A percentile compares a stretch with the other conserved stretches of the same genome.
Conservation (phyloP, 2,113 vertebrate genomes). For the Melanotaenia duboulayi region DNA sequence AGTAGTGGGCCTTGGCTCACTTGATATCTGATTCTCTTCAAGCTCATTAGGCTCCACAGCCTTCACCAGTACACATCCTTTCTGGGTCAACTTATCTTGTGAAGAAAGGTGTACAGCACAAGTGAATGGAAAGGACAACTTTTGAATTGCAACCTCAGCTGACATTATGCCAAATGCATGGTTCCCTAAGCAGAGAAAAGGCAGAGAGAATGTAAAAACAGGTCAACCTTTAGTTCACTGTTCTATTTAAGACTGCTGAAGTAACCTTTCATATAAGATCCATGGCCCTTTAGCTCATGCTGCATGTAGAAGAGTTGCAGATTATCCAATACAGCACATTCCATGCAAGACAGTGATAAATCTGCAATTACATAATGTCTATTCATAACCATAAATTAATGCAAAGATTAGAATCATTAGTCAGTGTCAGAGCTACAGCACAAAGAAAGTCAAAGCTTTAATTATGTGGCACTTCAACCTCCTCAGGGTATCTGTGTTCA, state of each 20-base stretch:
- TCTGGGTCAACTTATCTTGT: constrained; percentile 45
- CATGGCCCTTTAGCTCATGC: background rate
- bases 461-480: constrained; percentile 33
- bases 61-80: constrained; percentile 54
- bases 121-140: constrained; percentile 76
- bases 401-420: constrained; percentile 62
- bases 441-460: constrained; percentile 8
- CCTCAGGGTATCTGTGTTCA: background rate
- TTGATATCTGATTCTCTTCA: constrained; percentile 27
- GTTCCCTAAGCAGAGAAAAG: constrained; percentile 44
- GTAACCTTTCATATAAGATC: constrained; percentile 13
- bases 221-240: background rate
- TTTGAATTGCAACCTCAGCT: constrained; percentile 71
- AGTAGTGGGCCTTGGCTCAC: background rate
- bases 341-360: constrained; percentile 68
- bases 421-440: constrained; percentile 62
- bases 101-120: constrained; percentile 34
- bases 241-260: constrained; percentile 15
- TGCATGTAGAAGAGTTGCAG: constrained; percentile 4
- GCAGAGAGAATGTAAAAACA: constrained; percentile 14
- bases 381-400: constrained; percentile 71
- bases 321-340: constrained; percentile 29
- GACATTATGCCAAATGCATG: constrained; percentile 73
- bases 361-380: constrained; percentile 67
- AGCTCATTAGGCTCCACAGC: constrained; percentile 20